Base-by-base conservation (phyloP, 2,888 invertebrate genomes). In the Morinoia aosen region DNA sequence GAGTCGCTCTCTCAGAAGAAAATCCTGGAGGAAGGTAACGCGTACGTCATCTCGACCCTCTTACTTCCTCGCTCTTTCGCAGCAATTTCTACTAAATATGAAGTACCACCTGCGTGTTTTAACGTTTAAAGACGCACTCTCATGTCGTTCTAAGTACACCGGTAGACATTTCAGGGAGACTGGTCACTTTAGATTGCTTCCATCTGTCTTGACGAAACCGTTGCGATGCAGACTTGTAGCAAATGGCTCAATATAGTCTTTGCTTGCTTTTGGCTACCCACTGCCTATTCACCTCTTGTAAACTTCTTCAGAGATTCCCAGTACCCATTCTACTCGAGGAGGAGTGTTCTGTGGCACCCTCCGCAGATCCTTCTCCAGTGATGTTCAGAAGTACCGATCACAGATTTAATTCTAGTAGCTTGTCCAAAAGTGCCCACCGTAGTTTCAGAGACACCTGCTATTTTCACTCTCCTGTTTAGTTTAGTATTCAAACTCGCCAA, bases 21-120 rank as follows among this genome's bases (percentile, higher is more conserved):
- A 64, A 39, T 95, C 95, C 0, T 64, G 95, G 95, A 95, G 64
- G 95, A 95, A 95, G 64, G 95, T 93, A 93, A 93, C n/a, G 58
- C 90, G 48, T 40, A 40, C 33, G 76, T 76, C 76, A 76, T 76
- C 76, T 76, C 19, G 76, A 76, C 76, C 76, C 33, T 76, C 76
- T 76, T 76, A 76, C 76, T 76, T 76, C 76, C 76, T 76, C 76
- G 25, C 19, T 76, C 25, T 76, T 76, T 61, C 19, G 61, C 61
- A 76, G 76, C 19, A 16, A 76, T 76, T 76, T 76, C 76, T 76
- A 33, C 76, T 90, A 93, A 56, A 93, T 57, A n/a, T 57, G 5
- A 33, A 93, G 33, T 93, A 56, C 56, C 93, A 48, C 33, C 58
- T 57, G 58, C 76, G 76, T 76, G 76, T 76, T 76, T 76, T 33